Conservation (phyloP, 2,888 invertebrate genomes). For the Eupeodes latifasciatus region DNA sequence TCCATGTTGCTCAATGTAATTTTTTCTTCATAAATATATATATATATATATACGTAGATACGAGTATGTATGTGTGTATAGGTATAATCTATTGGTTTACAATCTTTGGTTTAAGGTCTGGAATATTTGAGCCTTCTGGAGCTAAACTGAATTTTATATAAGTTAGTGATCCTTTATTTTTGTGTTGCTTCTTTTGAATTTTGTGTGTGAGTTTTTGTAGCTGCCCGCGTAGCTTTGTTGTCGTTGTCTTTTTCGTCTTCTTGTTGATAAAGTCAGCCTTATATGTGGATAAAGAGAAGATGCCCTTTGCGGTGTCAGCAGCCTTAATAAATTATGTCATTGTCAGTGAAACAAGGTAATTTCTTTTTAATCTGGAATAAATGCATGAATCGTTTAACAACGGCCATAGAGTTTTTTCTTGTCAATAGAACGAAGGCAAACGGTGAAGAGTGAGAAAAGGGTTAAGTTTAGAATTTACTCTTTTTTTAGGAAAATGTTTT, state of each 20-base stretch:
- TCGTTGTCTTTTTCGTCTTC: neutral
- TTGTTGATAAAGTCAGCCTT: slow-evolving; percentile 41
- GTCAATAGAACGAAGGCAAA: too few relatives aligned
- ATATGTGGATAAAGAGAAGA: slow-evolving; percentile 7
- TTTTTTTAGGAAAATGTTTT: neutral
- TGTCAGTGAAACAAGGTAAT: slow-evolving; percentile 74
- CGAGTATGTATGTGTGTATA: too few relatives aligned
- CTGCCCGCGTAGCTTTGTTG: too few relatives aligned
- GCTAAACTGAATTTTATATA: slow-evolving; percentile 34
- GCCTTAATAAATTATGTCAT: slow-evolving; percentile 75
- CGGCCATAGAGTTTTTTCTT: too few relatives aligned
- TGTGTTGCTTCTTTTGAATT: neutral
- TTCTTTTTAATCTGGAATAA: slow-evolving; percentile 73
- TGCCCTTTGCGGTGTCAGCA: slow-evolving; percentile 61
- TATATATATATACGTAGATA: too few relatives aligned
- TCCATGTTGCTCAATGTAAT: slow-evolving; percentile 79
- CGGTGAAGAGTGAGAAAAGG: neutral
- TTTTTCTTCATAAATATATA: slow-evolving; percentile 37
- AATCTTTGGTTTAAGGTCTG: slow-evolving; percentile 68
- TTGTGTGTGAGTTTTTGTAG: too few relatives aligned
- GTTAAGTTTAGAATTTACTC: neutral
- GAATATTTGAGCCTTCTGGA: slow-evolving; percentile 43
- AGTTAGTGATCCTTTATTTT: slow-evolving; percentile 55
- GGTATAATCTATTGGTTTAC: slow-evolving; percentile 68
- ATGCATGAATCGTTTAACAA: slow-evolving; percentile 67